Percentiles rank a stretch among this genome's conserved stretches.
phyloP scores from a whole-genome alignment of 2,797 vertebrate genomes.

The Cheirogaleus major region DNA sequence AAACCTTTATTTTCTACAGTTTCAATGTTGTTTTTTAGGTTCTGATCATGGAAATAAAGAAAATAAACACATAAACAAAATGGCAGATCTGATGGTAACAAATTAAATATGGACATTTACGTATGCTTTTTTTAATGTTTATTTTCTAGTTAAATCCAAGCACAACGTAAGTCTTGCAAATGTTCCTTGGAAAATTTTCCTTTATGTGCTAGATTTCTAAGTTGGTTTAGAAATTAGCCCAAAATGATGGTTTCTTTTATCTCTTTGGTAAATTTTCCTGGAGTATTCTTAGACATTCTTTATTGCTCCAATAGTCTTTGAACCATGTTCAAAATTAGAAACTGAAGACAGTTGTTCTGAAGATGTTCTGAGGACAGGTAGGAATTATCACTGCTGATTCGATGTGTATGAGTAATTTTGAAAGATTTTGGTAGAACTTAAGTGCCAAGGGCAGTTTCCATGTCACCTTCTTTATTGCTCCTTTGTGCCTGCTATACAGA shows the following conservation, averaged over 20 bases:
- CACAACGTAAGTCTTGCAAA: not conserved
- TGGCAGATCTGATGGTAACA: not conserved
- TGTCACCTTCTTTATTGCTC: no score
- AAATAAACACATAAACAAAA: not conserved
- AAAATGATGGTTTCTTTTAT: not conserved
- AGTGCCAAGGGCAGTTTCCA: not conserved
- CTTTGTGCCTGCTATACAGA: not conserved
- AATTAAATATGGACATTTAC: not conserved
- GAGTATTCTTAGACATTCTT: not conserved
- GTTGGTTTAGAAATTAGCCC: not conserved
- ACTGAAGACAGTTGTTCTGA: not conserved
- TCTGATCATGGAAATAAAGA: constrained; percentile 31
- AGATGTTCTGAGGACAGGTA: not conserved
- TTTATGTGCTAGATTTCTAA: constrained; percentile 1
- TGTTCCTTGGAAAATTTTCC: not conserved
- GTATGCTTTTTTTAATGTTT: not conserved
- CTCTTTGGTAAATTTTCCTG: not conserved
- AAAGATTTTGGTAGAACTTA: not conserved
- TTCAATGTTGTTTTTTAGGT: not conserved
- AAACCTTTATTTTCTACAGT: constrained; percentile 8
- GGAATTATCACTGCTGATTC: not conserved
- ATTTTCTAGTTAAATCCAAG: constrained; percentile 11
- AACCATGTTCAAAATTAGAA: not conserved
- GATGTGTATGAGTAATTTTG: not conserved
- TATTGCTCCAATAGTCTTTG: not conserved